Evolutionary conservation across 2,797 vertebrate genomes (phyloP).

Genomic region (Gymnothorax javanicus): DNA sequence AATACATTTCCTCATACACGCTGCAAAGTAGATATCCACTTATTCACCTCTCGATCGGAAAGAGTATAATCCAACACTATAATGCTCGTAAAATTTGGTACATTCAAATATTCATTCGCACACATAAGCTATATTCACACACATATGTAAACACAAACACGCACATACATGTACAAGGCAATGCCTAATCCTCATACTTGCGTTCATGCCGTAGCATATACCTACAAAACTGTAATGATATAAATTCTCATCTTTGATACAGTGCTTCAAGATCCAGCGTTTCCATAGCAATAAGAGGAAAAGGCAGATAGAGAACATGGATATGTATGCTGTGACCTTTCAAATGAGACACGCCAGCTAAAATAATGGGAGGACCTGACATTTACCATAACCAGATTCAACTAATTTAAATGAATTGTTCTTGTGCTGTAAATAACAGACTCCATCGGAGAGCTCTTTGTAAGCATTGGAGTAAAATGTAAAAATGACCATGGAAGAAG

Average conservation of each 20-base stretch:
- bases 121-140: not conserved
- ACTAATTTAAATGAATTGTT: not conserved
- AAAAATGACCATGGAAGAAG: not conserved
- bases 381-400: constrained; percentile 16
- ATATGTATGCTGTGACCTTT: constrained; percentile 23
- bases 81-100: not conserved
- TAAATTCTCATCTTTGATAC: not conserved
- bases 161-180: not conserved
- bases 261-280: not conserved
- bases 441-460: not conserved
- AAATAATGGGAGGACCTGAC: constrained; percentile 22
- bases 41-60: not conserved
- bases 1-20: not conserved
- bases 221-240: not conserved
- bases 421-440: constrained; percentile 2
- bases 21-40: not conserved
- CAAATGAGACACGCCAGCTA: constrained; percentile 15
- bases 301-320: not conserved
- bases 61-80: not conserved
- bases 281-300: constrained; percentile 15
- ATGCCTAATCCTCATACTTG: not conserved
- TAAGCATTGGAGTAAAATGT: not conserved
- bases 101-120: not conserved
- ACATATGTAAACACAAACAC: constrained; percentile 6
- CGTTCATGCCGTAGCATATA: not conserved